Evolutionary conservation across 2,797 vertebrate species (phyloP).

Genomic region (Rhinogobio ventralis): DNA sequence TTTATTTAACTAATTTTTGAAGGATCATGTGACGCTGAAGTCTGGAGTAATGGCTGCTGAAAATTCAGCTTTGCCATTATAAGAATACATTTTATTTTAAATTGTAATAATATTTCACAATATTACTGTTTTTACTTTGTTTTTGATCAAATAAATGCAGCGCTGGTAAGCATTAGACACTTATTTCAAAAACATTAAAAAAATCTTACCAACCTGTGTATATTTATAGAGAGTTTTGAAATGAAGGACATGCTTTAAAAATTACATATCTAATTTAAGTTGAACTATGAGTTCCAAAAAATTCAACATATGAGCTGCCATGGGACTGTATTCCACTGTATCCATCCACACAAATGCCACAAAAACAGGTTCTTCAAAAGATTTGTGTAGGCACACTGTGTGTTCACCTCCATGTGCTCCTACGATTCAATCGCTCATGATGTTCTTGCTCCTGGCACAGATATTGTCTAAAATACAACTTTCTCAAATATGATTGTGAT

Average conservation of each 20-base stretch:
- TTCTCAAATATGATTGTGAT: not conserved
- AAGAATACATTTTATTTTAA: not conserved
- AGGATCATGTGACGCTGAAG: not conserved
- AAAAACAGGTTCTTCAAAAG: not conserved
- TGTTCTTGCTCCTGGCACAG: not conserved
- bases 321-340: not conserved
- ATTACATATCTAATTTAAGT: not conserved
- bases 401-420: not conserved
- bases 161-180: not conserved
- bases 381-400: not conserved
- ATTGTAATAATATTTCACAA: not conserved
- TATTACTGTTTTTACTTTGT: not conserved
- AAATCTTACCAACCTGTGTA: not conserved
- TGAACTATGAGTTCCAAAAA: not conserved
- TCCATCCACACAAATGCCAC: not conserved
- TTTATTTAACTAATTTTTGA: not conserved
- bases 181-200: not conserved
- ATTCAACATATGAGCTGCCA: slow-evolving; percentile 17
- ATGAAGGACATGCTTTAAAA: not conserved
- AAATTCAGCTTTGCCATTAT: not conserved
- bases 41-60: not conserved
- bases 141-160: not conserved
- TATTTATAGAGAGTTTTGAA: not conserved
- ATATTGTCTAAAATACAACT: not conserved
- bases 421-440: not conserved